A percentile compares a stretch with the other conserved stretches of the same genome.
Evolutionary conservation across 1,140 invertebrate species (phyloP).

Genomic region (Polyergus mexicanus): DNA sequence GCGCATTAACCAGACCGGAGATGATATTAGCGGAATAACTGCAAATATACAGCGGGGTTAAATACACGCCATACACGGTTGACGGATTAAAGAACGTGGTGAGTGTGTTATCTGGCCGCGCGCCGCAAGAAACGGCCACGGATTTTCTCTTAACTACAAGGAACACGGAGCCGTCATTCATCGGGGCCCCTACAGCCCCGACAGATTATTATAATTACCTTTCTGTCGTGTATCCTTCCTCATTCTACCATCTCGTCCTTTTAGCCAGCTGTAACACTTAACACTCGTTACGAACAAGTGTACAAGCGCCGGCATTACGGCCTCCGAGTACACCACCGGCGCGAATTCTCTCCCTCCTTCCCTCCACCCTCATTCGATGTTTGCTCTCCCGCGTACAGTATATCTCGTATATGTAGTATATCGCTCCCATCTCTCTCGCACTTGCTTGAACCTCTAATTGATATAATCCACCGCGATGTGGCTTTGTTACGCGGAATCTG

Average conservation of each 20-base stretch:
- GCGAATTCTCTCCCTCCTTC: conserved; percentile 24
- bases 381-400: conserved; percentile 26
- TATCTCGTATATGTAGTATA: background rate
- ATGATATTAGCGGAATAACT: conserved; percentile 53
- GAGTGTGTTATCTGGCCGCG: conserved; percentile 33
- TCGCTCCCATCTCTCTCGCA: conserved; percentile 37
- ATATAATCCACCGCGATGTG: conserved; percentile 72
- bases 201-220: conserved; percentile 72
- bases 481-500: conserved; percentile 71
- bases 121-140: conserved; percentile 21
- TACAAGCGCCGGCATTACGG: conserved; percentile 64
- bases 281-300: conserved; percentile 69
- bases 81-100: conserved; percentile 51
- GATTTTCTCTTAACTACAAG: conserved; percentile 55
- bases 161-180: conserved; percentile 56
- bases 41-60: conserved; percentile 15
- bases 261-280: conserved; percentile 60
- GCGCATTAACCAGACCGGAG: conserved; percentile 36
- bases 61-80: conserved; percentile 12
- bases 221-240: conserved; percentile 65
- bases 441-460: conserved; percentile 64
- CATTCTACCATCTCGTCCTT: conserved; percentile 50
- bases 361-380: conserved; percentile 39
- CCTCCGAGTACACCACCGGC: conserved; percentile 48
- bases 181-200: conserved; percentile 22